Conservation (phyloP, 2,797 vertebrate species). For the Myotis findleyi region DNA sequence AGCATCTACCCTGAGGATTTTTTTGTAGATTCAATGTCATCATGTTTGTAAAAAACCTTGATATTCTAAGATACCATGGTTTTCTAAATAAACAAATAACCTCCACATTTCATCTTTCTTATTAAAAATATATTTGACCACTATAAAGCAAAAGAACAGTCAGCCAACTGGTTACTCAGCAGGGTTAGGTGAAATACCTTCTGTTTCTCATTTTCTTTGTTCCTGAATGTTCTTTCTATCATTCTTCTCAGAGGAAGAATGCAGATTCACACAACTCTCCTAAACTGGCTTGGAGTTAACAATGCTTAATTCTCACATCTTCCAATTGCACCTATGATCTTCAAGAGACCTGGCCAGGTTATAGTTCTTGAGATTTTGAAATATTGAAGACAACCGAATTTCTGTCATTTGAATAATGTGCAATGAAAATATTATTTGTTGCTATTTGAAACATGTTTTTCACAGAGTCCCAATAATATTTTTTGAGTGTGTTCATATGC, state of each 20-base stretch:
- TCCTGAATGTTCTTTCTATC: background rate
- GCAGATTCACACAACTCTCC: background rate
- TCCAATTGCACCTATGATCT: background rate
- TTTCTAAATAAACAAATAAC: background rate
- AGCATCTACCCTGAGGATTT: background rate
- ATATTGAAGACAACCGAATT: background rate
- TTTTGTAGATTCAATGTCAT: background rate
- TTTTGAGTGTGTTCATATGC: background rate
- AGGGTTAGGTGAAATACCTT: background rate
- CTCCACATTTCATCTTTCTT: background rate
- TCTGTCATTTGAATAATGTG: background rate
- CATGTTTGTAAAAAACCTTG: background rate
- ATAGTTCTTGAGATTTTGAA: background rate
- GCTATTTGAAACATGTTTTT: background rate
- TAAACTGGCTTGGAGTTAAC: background rate
- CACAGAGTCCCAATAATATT: background rate
- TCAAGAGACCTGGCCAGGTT: background rate
- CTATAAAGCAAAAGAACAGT: background rate
- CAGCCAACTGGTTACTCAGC: background rate
- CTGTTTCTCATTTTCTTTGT: background rate
- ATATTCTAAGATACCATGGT: background rate
- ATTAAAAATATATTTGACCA: background rate
- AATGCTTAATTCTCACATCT: background rate
- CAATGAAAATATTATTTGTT: background rate
- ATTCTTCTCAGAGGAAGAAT: background rate